Conservation (phyloP, 2,797 vertebrate species). For the Siniperca undulata region DNA sequence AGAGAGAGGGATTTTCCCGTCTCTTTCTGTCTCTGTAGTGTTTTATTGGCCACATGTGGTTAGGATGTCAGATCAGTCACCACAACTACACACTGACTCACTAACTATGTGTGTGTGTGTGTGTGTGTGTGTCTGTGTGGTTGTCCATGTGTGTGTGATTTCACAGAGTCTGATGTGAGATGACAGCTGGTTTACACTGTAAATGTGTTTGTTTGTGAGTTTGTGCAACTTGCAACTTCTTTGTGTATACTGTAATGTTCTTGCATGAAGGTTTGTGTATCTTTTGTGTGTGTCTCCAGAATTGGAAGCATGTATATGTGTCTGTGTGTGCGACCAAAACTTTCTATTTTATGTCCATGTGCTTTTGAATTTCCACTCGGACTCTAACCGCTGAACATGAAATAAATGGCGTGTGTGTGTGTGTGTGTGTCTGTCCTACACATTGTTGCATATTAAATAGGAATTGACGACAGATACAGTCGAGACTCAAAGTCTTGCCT, state of each 20-base stretch:
- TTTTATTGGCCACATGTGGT: slow-evolving; percentile 81
- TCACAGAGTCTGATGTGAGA: slow-evolving; percentile 49
- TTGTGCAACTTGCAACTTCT: slow-evolving; percentile 36
- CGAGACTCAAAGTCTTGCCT: not conserved
- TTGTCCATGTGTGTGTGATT: slow-evolving; percentile 46
- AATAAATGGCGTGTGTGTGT: slow-evolving; percentile 15
- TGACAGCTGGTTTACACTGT: slow-evolving; percentile 57
- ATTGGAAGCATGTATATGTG: not conserved
- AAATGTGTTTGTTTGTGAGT: slow-evolving; percentile 56
- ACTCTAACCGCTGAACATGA: slow-evolving; percentile 19
- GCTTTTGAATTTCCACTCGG: slow-evolving; percentile 41
- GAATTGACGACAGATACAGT: slow-evolving; percentile 40
- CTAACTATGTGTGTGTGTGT: slow-evolving; percentile 29
- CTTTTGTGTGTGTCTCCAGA: not conserved
- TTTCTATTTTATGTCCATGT: slow-evolving; percentile 22
- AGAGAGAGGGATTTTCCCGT: slow-evolving; percentile 64
- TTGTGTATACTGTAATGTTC: slow-evolving; percentile 11
- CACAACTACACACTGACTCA: slow-evolving; percentile 64
- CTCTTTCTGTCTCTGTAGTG: slow-evolving; percentile 62
- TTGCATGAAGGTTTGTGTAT: slow-evolving; percentile 4
- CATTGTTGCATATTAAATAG: not conserved
- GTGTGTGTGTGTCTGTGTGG: slow-evolving; percentile 41
- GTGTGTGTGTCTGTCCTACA: not conserved
- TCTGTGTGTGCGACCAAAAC: slow-evolving; percentile 19
- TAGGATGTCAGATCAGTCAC: slow-evolving; percentile 70